Base-by-base conservation (phyloP, 2,888 invertebrate species). In the Melanostoma mellinum region DNA sequence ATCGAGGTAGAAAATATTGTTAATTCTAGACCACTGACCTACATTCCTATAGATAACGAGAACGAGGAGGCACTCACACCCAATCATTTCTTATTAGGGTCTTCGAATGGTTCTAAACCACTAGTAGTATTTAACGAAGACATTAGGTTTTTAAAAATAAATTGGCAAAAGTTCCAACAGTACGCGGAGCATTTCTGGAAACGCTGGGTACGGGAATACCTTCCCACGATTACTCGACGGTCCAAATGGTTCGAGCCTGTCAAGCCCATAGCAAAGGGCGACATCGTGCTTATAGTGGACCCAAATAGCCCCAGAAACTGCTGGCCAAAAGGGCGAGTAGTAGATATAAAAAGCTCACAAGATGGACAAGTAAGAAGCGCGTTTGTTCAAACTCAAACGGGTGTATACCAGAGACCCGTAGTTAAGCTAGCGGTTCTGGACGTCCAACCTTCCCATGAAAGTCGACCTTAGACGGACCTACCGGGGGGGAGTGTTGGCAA, bases 91-190 rank as follows among this genome's bases (percentile, higher is more conserved):
- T 1, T 20, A 20, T 20, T 20, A 20, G 20, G 0, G 20, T 20
- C 20, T 20, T 20, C 20, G 20, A 20, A 20, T 61, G 10, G 2
- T n/a, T 4, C 46, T 10, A 36, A 46, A 48, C 46, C 46, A 46
- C 35, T 61, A n/a, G 36, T 20, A 20, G 20, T 20, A 20, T 20
- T 20, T 20, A 33, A 44, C 6, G 33, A 60, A n/a, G 44, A 60
- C 33, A 10, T 10, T 35, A 48, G 32, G 46, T 10, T 46, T 8
- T 46, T 42, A 0, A 61, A 10, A 35, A 32, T 46, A 3, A 61
- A 48, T 4, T 61, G 61, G 46, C 46, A n/a, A 46, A 61, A 6
- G 5, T 61, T 35, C 4, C 35, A 46, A 46, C 61, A 61, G 35
- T 61, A 46, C 42, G 61, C 61, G 30, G 35, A 60, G 4, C 33